phyloP scores from a whole-genome alignment of 2,797 vertebrate genomes.

The Simalia tracyae region DNA sequence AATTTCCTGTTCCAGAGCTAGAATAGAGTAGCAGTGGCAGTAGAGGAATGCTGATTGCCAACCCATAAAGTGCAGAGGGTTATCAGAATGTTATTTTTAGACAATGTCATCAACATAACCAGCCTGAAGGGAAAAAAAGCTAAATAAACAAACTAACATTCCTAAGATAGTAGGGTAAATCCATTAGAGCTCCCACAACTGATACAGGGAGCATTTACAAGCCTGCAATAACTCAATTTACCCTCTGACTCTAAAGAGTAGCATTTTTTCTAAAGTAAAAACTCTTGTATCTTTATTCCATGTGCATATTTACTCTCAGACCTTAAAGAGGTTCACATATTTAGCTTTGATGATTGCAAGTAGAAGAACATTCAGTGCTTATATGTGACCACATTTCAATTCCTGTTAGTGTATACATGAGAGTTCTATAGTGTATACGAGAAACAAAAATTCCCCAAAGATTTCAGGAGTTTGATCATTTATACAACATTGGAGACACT shows the following conservation, averaged over 20 bases:
- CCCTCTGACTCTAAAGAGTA: background rate
- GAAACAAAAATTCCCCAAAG: background rate
- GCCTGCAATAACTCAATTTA: background rate
- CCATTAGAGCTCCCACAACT: background rate
- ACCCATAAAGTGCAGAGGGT: background rate
- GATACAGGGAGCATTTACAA: background rate
- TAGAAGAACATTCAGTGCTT: background rate
- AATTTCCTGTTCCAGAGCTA: conserved; percentile 15
- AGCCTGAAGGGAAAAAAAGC: background rate
- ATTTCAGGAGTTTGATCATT: background rate
- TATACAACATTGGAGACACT: background rate
- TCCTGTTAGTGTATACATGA: background rate
- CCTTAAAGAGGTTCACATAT: background rate
- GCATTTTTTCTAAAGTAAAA: background rate
- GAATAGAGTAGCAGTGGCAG: background rate
- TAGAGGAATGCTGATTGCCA: background rate
- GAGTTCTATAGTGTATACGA: background rate
- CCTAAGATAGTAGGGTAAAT: background rate
- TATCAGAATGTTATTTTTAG: conserved; percentile 28
- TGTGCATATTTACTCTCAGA: background rate
- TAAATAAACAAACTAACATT: conserved; percentile 29
- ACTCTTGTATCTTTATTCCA: background rate
- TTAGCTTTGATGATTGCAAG: background rate
- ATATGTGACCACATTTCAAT: background rate
- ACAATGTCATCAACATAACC: background rate